These are phyloP conservation scores for Oryzias sinensis DNA, from an alignment of 2,797 vertebrate genomes.

Conservation along the genomic window DNA sequence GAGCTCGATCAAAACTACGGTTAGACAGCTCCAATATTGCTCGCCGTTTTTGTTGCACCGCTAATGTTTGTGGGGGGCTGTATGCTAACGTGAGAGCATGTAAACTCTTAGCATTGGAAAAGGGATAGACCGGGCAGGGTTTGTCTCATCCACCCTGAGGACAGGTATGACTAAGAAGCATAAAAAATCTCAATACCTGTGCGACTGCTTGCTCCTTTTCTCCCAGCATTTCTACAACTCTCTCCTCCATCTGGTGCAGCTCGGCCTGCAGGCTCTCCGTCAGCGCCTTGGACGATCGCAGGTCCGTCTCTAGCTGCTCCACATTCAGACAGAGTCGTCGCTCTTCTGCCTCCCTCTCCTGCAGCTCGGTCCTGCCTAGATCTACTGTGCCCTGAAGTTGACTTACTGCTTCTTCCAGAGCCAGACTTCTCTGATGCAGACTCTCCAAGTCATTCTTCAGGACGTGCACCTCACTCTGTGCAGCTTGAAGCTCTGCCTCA, in stretches of 20 bases:
- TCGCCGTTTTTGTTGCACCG: too few species aligned
- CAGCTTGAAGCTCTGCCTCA: conserved; percentile 64
- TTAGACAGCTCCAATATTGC: too few species aligned
- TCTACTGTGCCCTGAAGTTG: conserved; percentile 74
- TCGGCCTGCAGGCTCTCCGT: conserved; percentile 83
- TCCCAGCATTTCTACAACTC: conserved; percentile 85
- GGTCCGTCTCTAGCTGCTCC: conserved; percentile 89
- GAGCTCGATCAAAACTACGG: too few species aligned
- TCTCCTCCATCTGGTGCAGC: conserved; percentile 84
- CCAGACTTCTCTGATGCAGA: conserved; percentile 69
- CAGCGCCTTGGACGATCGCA: conserved; percentile 85
- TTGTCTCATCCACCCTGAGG: too few species aligned
- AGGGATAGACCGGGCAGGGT: too few species aligned
- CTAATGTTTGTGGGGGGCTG: too few species aligned
- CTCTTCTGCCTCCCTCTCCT: conserved; percentile 81
- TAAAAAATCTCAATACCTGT: conserved; percentile 56
- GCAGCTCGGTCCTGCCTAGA: conserved; percentile 71
- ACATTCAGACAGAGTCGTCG: conserved; percentile 81
- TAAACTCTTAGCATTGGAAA: too few species aligned
- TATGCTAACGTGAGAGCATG: too few species aligned
- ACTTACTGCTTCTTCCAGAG: conserved; percentile 80
- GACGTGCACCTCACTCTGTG: conserved; percentile 62
- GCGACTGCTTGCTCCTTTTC: conserved; percentile 88
- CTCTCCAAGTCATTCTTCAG: conserved; percentile 77
- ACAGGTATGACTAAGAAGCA: too few species aligned